Conservation (phyloP, 2,797 vertebrate genomes). For the Ptychobarbus kaznakovi region DNA sequence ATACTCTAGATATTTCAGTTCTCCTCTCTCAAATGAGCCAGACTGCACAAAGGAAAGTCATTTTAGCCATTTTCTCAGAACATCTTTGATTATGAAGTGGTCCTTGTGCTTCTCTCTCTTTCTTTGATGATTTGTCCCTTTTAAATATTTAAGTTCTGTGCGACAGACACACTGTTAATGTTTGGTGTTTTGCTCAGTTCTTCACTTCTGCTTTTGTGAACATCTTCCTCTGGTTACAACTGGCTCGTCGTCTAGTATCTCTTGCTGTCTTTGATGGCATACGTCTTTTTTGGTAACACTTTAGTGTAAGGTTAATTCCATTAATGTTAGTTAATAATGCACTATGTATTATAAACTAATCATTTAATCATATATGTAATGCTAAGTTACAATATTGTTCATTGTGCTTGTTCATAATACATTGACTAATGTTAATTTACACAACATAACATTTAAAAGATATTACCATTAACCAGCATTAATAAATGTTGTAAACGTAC, state of each 20-base stretch:
- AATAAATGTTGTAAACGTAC: not conserved
- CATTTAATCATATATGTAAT: not conserved
- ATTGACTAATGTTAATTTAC: not conserved
- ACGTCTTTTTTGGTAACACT: not conserved
- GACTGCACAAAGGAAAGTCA: not conserved
- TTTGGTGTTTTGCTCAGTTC: not conserved
- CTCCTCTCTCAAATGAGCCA: not conserved
- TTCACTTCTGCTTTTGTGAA: conserved; percentile 2
- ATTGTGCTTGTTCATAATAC: not conserved
- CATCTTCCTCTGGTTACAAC: not conserved
- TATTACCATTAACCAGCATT: too few relatives aligned
- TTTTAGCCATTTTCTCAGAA: not conserved
- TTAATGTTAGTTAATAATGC: not conserved
- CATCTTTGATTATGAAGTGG: not conserved
- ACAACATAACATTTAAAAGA: not conserved
- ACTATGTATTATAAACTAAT: not conserved
- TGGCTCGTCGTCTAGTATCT: not conserved
- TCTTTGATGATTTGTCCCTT: conserved; percentile 30
- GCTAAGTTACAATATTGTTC: not conserved
- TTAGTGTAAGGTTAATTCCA: not conserved
- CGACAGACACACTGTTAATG: conserved; percentile 3
- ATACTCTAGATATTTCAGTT: not conserved
- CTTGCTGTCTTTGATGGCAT: not conserved
- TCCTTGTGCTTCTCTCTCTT: not conserved
- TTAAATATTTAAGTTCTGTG: conserved; percentile 51